Conservation (phyloP, 2,797 vertebrate species). For the Discoglossus pictus region DNA sequence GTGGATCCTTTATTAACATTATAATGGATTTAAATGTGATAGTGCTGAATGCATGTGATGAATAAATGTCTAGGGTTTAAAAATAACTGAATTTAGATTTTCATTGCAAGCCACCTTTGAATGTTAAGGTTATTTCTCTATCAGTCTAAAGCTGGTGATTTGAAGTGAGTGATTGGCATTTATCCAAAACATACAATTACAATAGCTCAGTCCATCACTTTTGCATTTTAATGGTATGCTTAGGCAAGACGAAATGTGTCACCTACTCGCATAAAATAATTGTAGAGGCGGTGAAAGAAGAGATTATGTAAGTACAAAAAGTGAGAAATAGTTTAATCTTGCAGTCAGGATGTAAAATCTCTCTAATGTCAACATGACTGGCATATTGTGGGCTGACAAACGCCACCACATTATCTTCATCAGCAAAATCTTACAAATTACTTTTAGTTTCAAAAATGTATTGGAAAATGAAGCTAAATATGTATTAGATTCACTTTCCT, state of each 20-base stretch:
- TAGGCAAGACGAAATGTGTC: conserved; percentile 37
- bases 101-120: conserved; percentile 19
- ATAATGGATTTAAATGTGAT: too few species aligned
- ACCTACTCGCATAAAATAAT: conserved; percentile 40
- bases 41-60: too few species aligned
- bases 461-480: too few species aligned
- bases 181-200: conserved; percentile 42
- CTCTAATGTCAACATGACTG: conserved; percentile 40
- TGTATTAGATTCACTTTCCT: too few species aligned
- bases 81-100: conserved; percentile 17
- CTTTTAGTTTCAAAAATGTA: conserved; percentile 7
- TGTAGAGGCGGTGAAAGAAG: conserved; percentile 32
- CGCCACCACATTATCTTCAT: conserved; percentile 27
- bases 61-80: conserved; percentile 5
- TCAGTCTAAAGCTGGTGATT: conserved; percentile 15
- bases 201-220: conserved; percentile 31
- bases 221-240: conserved; percentile 41
- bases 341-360: conserved; percentile 29
- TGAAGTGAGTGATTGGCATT: conserved; percentile 32
- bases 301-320: conserved; percentile 45
- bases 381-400: conserved; percentile 18
- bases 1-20: too few species aligned
- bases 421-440: conserved; percentile 17
- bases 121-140: conserved; percentile 24
- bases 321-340: conserved; percentile 35